Evolutionary conservation across 2,888 invertebrate species (phyloP), one percentile per base, ranked within the genome.

Genomic region (Lasioglossum marginatum): DNA sequence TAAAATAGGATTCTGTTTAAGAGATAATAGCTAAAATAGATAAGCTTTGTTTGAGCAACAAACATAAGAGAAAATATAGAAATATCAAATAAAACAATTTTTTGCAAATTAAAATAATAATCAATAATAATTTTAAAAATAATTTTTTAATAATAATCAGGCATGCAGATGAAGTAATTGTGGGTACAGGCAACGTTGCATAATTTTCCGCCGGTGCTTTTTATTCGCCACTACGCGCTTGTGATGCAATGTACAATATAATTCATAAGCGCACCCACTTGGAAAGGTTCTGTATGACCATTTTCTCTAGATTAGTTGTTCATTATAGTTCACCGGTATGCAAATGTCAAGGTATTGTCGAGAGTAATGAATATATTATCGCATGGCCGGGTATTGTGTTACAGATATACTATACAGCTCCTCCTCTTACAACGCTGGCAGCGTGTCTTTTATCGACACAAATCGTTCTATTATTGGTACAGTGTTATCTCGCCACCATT

Each of bases 371-470:
- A 79, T 79, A 72, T 72, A 79, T 71, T 27, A 85, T 84, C 63
- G 6, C 57, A 66, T 40, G 31, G 8, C 40, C 74, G 23, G 27
- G 12, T 84, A 84, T 85, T 79, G 1, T 37, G 66, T 72, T 85
- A 76, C 75, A 45, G 72, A 84, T 60, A 40, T 45, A 23, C 31
- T 52, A 57, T 43, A 70, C 34, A 43, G 40, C 43, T 60, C 84
- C 75, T 84, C 37, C 5, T 19, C 37, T 77, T 79, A 63, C 79
- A 52, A 71, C 45, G 27, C 71, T 34, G 75, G 37, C 52, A 16
- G 19, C 27, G 34, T 34, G 27, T 52, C 75, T 68, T 76, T 76
- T 75, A 85, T 84, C 85, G 57, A 76, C 75, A 72, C 14, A 14
- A 43, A 14, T n/a, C 16, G 45, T 43, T 27, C n/a, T 34, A 4